phyloP scores from a whole-genome alignment of 2,888 invertebrate species.

The Plebejus argus region DNA sequence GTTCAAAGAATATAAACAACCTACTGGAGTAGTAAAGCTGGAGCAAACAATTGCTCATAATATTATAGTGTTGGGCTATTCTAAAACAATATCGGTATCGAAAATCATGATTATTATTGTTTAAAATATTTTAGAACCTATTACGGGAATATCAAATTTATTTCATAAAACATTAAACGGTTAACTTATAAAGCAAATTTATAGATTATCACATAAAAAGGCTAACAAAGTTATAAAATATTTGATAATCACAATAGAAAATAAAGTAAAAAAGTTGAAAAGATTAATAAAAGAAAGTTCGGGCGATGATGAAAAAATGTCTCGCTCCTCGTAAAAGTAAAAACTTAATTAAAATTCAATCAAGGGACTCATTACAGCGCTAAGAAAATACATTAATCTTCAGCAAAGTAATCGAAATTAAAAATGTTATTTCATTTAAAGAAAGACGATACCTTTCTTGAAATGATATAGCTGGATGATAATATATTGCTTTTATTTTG shows the following conservation, averaged over 20 bases:
- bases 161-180: neutral
- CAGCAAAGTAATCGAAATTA: constrained; percentile 36
- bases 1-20: constrained; percentile 21
- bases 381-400: constrained; percentile 43
- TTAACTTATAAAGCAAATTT: neutral
- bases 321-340: constrained; percentile 41
- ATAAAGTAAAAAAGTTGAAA: constrained; percentile 2
- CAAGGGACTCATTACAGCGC: constrained; percentile 48
- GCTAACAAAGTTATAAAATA: neutral
- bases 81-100: neutral
- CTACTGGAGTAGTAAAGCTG: neutral
- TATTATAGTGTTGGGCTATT: neutral
- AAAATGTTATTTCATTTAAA: constrained; percentile 33
- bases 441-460: constrained; percentile 25
- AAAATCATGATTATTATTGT: neutral
- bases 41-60: neutral
- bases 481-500: neutral
- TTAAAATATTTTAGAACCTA: neutral
- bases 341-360: constrained; percentile 53
- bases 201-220: neutral
- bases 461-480: constrained; percentile 8
- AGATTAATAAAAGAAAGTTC: constrained; percentile 38
- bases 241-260: constrained; percentile 14
- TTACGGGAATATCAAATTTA: neutral
- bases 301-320: constrained; percentile 34